Evolutionary conservation across 2,113 vertebrate genomes (phyloP).

Genomic region (Dissostichus mawsoni): DNA sequence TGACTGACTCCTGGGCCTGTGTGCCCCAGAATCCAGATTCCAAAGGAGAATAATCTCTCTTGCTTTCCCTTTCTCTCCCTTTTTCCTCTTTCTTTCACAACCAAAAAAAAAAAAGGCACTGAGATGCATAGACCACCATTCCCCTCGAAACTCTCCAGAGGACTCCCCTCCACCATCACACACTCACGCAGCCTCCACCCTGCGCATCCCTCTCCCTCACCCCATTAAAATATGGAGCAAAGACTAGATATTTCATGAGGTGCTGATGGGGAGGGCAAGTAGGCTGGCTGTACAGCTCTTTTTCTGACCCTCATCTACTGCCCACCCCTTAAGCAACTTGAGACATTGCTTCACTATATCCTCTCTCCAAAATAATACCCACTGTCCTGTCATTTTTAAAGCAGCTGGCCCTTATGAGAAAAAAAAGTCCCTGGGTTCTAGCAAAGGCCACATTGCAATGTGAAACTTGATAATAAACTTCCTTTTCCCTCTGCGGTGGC

Average conservation of each 20-base stretch:
- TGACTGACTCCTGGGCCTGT: slow-evolving; percentile 85
- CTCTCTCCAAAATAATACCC: slow-evolving; percentile 45
- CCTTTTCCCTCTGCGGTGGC: slow-evolving; percentile 23
- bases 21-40: slow-evolving; percentile 83
- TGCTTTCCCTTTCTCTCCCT: slow-evolving; percentile 44
- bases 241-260: slow-evolving; percentile 80
- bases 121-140: slow-evolving; percentile 71
- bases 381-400: slow-evolving; percentile 40
- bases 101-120: slow-evolving; percentile 63
- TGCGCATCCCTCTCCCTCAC: slow-evolving; percentile 59
- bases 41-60: slow-evolving; percentile 80
- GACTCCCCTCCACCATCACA: slow-evolving; percentile 55
- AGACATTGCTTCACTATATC: slow-evolving; percentile 32
- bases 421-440: slow-evolving; percentile 29
- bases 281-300: slow-evolving; percentile 44
- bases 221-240: slow-evolving; percentile 79
- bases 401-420: slow-evolving; percentile 20
- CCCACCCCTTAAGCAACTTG: slow-evolving; percentile 54
- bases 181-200: slow-evolving; percentile 47
- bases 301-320: slow-evolving; percentile 69
- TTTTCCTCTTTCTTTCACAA: slow-evolving; percentile 58
- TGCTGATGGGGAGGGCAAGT: slow-evolving; percentile 73
- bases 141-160: slow-evolving; percentile 67
- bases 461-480: slow-evolving; percentile 66
- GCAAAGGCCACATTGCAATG: slow-evolving; percentile 42